phyloP scores from a whole-genome alignment of 2,113 vertebrate genomes.

The Halcyon senegalensis region DNA sequence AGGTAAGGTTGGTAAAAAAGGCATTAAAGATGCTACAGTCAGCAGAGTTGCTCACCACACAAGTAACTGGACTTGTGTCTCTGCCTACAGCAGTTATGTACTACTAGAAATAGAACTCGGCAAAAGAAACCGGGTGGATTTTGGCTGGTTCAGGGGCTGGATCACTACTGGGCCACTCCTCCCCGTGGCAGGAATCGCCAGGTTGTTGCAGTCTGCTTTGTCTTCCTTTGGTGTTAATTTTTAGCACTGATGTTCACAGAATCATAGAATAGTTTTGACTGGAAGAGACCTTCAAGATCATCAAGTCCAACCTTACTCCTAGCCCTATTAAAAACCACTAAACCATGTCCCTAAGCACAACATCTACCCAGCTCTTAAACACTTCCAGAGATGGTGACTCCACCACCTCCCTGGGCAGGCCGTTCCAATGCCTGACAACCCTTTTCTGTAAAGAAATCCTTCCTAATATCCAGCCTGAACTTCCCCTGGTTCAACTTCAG shows the following conservation, averaged over 20 bases:
- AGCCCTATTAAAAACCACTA: too few species aligned
- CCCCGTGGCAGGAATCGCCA: neutral
- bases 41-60: neutral
- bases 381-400: too few species aligned
- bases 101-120: neutral
- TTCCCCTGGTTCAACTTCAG: too few species aligned
- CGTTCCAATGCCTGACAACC: too few species aligned
- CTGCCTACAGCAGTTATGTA: neutral
- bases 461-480: too few species aligned
- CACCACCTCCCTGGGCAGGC: too few species aligned
- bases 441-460: too few species aligned
- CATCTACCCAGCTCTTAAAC: too few species aligned
- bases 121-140: neutral
- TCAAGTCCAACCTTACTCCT: too few species aligned
- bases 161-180: rapidly evolving
- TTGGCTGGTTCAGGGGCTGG: neutral
- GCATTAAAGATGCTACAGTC: neutral
- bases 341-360: too few species aligned
- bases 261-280: too few species aligned
- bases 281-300: too few species aligned
- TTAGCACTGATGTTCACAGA: neutral
- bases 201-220: neutral
- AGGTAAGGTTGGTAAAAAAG: neutral
- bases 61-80: neutral
- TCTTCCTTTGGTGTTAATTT: neutral